Conservation (phyloP, 2,113 vertebrate species). For the Helogale parvula region DNA sequence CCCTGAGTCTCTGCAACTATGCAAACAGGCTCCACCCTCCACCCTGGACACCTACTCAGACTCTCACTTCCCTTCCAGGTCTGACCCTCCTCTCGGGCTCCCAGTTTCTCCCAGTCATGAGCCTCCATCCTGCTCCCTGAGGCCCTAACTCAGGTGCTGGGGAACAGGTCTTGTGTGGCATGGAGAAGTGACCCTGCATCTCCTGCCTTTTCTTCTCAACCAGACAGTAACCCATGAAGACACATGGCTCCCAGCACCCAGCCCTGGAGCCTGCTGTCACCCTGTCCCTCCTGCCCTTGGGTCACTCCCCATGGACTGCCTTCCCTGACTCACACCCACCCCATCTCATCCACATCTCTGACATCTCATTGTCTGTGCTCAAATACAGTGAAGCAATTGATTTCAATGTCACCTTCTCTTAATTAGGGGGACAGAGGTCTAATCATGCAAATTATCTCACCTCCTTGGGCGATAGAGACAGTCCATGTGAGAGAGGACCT, state of each 20-base stretch:
- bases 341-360: background rate
- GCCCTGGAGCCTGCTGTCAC: background rate
- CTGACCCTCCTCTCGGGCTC: background rate
- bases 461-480: background rate
- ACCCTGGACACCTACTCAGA: background rate
- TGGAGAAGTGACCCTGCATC: background rate
- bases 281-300: background rate
- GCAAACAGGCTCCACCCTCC: background rate
- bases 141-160: background rate
- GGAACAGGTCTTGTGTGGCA: background rate
- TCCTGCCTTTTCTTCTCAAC: background rate
- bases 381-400: background rate
- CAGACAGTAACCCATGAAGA: background rate
- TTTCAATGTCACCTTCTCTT: background rate
- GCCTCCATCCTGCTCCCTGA: background rate
- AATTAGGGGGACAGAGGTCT: no score
- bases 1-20: no score
- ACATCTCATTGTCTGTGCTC: background rate
- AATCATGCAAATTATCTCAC: background rate
- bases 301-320: background rate
- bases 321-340: background rate
- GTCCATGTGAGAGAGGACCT: no score
- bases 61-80: background rate
- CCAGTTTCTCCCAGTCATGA: background rate
- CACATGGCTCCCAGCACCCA: background rate